phyloP scores from a whole-genome alignment of 2,888 invertebrate genomes.

The Herminia tarsipennalis region DNA sequence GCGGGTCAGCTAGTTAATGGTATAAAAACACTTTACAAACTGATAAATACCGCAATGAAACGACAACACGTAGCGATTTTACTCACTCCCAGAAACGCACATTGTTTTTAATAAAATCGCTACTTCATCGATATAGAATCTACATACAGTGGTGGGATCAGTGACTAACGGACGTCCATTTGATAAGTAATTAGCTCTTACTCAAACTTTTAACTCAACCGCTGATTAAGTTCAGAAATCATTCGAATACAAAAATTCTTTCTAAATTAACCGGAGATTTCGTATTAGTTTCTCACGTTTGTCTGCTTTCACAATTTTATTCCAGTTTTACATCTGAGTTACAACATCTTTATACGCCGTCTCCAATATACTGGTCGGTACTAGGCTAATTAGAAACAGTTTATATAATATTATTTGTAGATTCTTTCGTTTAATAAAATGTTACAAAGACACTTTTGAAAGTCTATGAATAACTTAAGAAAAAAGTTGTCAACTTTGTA shows the following conservation, averaged over 20 bases:
- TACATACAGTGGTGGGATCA: no score
- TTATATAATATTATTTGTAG: conserved; percentile 16
- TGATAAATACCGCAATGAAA: no score
- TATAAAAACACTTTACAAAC: no score
- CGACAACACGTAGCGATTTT: no score
- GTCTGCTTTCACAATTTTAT: conserved; percentile 42
- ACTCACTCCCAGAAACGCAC: no score
- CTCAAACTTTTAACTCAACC: no score
- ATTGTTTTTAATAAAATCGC: no score
- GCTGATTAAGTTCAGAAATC: conserved; percentile 16
- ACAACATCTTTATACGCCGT: conserved; percentile 37
- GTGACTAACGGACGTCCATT: no score
- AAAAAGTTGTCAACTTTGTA: neutral
- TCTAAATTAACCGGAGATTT: conserved; percentile 28
- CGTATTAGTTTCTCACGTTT: conserved; percentile 37
- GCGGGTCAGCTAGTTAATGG: no score
- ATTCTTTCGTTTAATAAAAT: neutral
- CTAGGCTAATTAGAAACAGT: conserved; percentile 29
- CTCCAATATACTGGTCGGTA: conserved; percentile 10
- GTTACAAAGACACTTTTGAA: neutral
- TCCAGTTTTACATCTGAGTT: conserved; percentile 38
- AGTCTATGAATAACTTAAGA: neutral
- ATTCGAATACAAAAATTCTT: conserved; percentile 28
- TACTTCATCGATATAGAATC: no score
- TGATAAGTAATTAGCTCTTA: no score